Conservation (phyloP, 2,113 vertebrate species). For the Cathartes aura region DNA sequence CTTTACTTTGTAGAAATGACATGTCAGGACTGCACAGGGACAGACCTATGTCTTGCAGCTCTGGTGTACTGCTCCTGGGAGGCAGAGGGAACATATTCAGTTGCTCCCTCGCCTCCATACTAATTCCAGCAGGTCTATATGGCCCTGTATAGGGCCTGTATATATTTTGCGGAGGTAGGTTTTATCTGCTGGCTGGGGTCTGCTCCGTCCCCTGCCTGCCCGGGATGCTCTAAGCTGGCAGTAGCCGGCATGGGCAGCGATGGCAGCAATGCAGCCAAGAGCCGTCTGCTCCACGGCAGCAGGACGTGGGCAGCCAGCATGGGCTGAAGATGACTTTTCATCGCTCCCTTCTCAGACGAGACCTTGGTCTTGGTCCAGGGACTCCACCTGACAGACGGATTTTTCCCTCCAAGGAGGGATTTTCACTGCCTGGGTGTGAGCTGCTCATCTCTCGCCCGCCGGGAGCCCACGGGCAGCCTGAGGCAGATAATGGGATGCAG, state of each 20-base stretch:
- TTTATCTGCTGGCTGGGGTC: background rate
- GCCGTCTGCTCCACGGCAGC: background rate
- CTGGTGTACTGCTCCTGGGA: background rate
- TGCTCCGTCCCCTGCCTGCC: background rate
- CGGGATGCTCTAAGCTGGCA: background rate
- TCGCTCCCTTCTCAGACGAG: background rate
- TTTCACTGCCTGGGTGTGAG: background rate
- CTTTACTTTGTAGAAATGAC: background rate
- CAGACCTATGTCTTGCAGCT: background rate
- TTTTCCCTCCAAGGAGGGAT: background rate
- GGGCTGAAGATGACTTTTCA: background rate
- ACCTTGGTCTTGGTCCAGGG: background rate
- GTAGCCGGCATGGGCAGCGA: background rate
- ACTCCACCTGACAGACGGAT: background rate
- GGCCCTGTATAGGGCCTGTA: background rate
- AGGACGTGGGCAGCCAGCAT: background rate
- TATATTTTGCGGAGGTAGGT: background rate
- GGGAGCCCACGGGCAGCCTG: background rate
- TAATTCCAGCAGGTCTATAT: background rate
- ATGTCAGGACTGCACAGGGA: fast-evolving
- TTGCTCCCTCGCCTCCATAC: fast-evolving
- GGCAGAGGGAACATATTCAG: background rate
- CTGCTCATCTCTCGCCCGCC: background rate
- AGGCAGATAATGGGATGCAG: background rate
- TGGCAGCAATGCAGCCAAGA: background rate